Evolutionary conservation across 2,113 vertebrate species (phyloP), one percentile per base, ranked within the genome.

Genomic region (Microcebus griseorufus): DNA sequence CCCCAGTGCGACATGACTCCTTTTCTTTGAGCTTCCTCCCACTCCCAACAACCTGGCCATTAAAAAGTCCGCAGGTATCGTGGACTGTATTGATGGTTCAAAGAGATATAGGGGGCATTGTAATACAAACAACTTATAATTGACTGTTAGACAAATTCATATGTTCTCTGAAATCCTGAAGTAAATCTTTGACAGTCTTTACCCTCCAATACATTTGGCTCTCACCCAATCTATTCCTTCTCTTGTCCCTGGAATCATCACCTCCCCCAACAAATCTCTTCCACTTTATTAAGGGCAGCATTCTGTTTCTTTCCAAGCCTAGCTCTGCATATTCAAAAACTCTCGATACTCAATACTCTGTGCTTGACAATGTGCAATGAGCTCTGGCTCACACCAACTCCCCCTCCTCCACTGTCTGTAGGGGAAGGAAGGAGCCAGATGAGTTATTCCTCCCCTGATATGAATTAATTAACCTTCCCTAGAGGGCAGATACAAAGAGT

Each of bases 401-500:
- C 34, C 20, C 18, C 25, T 73, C 45, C 29, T 58, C 16, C 20
- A 8, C 73, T 58, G 62, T 88, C 11, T 94, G 10, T 39, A 42
- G 12, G n/a, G 23, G 37, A 89, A 70, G 48, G 73, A 82, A 92
- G 34, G 53, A 76, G n/a, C 88, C 72, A 42, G 22, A 39, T 42
- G 45, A 48, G 10, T 45, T 82, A 25, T 69, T 92, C 95, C 29
- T 75, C 48, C 55, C 42, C 48, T 69, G 34, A 32, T 64, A 23
- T 62, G 42, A 94, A 87, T 92, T 75, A 37, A 22, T 45, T 92
- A 95, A 87, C 58, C 62, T 70, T 95, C 62, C 16, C 9, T 51
- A 60, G n/a, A 69, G 10, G 34, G 53, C 34, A 76, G n/a, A 37
- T 67, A 65, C 25, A 70, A 42, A 87, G 7, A 53, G 12, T 75